Base-by-base conservation (phyloP, 1,140 invertebrate species). In the Trichomalopsis sarcophagae region DNA sequence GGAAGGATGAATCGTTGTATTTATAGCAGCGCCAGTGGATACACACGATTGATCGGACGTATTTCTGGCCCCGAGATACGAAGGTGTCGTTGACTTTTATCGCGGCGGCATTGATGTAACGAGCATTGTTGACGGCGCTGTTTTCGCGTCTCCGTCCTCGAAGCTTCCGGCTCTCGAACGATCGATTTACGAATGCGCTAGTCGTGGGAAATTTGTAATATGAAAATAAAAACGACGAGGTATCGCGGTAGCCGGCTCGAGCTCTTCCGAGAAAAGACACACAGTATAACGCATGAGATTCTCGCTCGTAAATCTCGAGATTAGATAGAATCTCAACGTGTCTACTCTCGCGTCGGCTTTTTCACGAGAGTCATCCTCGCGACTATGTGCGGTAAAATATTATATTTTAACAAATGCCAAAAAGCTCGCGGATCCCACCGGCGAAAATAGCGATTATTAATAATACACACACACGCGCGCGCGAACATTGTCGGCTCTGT, bases 401-500 rank as follows among this genome's bases (percentile, higher is more conserved):
- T 62, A 55, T 62, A 21, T n/a, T 21, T n/a, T 7, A 62, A 40
- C 33, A 74, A 74, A 74, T 74, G 74, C 74, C 74, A 76, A 76
- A 50, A 76, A 47, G 17, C 40, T 44, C 7, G 17, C 40, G 17
- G 3, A 30, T 0, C 44, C 10, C 13, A 21, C 36, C 7, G 7
- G 17, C 40, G 40, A 76, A 76, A 76, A 76, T 50, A 76, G 74
- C 21, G 23, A 76, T 47, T 76, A 76, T 76, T 76, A 76, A 47
- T 76, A 76, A 44, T n/a, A 47, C 23, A 71, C 30, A 14, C 27
- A 27, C 27, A 1, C 1, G 27, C 40, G 27, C 1, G 27, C 40
- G 36, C 44, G 74, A 50, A 47, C 40, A 76, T 76, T 47, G 74
- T 30, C 74, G 36, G n/a, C n/a, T 10, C 21, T 76, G 40, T 76